Evolutionary conservation across 30 jellyfish, hydroid and myxozoan genomes (phyloP), one percentile per base, ranked within the genome.

Genomic region (Morbakka virulenta): DNA sequence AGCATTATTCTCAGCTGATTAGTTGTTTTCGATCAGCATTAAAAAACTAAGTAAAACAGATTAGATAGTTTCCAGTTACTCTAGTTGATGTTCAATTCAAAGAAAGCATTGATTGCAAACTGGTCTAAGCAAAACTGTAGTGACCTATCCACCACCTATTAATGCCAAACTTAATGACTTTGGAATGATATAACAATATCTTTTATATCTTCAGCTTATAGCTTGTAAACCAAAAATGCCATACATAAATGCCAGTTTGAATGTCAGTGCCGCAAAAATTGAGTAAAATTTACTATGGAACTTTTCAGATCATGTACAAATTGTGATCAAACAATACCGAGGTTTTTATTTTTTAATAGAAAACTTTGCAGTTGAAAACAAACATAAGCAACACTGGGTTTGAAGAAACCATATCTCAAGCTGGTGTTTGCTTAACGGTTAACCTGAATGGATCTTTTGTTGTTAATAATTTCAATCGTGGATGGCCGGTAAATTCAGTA

Each of bases 181-280:
- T 52, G 29, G 6, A 30, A 76, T 85, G 30, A 62, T 76, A 13
- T 6, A 62, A n/a, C 68, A 62, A 28, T 76, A 57, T 51, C 12
- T 51, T 51, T n/a, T 21, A 50, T 62, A 62, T 62, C 84, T 76
- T 21, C 87, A 76, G 47, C n/a, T 24, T 29, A 25, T 76, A 3
- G 87, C 87, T 14, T 21, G n/a, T 22, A 21, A 62, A 62, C 86
- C 72, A 26, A 24, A 73, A 3, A 76, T 62, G 87, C 85, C 87
- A 12, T 73, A 13, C 49, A 82, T 73, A 17, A 73, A 50, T 73
- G 52, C 51, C 35, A 73, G 50, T 41, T 47, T 76, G 66, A 67
- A 65, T 65, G 77, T 28, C 6, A 67, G 22, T 57, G 71, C 71
- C 24, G 71, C 71, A 13, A 57, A 9, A 6, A 23, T 6, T 23